phyloP scores from a whole-genome alignment of 2,888 invertebrate species.

The Lasioglossum vierecki region DNA sequence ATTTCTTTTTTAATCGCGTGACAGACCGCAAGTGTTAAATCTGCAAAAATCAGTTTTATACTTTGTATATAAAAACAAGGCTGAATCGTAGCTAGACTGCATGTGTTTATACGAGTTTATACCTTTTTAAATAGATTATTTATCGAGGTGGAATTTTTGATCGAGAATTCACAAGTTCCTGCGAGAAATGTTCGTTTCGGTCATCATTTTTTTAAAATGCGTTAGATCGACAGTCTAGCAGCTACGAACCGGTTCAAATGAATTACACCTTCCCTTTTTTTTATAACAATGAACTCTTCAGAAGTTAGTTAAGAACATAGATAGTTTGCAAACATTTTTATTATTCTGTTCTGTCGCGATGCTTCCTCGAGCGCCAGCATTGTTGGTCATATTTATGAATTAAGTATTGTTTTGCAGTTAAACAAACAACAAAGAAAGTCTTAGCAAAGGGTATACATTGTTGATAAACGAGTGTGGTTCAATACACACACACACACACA shows the following conservation, averaged over 20 bases:
- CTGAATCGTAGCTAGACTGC: slow-evolving; percentile 12
- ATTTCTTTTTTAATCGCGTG: background rate
- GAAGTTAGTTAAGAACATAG: background rate
- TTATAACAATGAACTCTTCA: background rate
- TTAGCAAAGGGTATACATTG: slow-evolving; percentile 64
- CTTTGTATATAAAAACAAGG: slow-evolving; percentile 49
- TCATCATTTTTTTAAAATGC: background rate
- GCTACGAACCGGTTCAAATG: slow-evolving; percentile 23
- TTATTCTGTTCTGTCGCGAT: slow-evolving; percentile 4
- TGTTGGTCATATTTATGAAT: slow-evolving; percentile 64
- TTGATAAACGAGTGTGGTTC: slow-evolving; percentile 64
- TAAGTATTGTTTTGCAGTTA: slow-evolving; percentile 47
- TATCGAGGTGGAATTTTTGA: background rate
- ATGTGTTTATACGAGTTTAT: background rate
- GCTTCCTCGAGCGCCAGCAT: slow-evolving; percentile 59
- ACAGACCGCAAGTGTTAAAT: slow-evolving; percentile 37
- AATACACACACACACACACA: slow-evolving; percentile 20
- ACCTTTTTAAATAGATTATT: background rate
- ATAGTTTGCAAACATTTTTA: background rate
- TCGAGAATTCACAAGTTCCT: background rate
- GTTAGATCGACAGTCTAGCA: background rate
- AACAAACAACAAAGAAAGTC: slow-evolving; percentile 56
- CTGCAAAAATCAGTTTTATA: slow-evolving; percentile 68
- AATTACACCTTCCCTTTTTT: slow-evolving; percentile 26
- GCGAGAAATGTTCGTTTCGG: background rate